phyloP scores from a whole-genome alignment of 92 coral and sea anemone genomes.

The Parazoanthus swiftii region DNA sequence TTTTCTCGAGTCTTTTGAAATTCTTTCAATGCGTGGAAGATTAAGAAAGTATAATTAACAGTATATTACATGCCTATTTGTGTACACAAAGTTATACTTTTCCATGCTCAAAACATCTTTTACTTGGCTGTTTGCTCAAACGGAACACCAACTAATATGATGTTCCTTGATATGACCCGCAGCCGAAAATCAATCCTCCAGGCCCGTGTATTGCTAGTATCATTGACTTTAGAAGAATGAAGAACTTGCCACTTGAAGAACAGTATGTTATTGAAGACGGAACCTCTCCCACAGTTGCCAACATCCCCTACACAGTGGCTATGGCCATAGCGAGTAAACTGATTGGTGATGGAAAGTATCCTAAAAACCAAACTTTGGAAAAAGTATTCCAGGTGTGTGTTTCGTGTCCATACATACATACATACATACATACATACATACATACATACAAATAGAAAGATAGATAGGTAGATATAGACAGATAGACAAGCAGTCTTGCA shows the following conservation, averaged over 20 bases:
- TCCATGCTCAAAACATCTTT: no score
- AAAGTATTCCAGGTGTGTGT: constrained; percentile 39
- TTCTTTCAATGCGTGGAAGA: no score
- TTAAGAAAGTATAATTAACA: no score
- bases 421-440: no score
- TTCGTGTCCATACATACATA: not conserved
- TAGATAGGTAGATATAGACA: no score
- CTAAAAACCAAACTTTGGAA: constrained; percentile 33
- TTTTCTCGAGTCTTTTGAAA: no score
- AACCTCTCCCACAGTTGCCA: constrained; percentile 48
- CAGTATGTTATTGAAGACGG: constrained; percentile 62
- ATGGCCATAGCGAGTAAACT: constrained; percentile 48
- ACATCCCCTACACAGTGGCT: constrained; percentile 40
- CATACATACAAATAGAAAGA: no score
- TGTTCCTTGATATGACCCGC: not conserved
- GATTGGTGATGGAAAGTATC: constrained; percentile 33
- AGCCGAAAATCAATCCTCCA: constrained; percentile 42
- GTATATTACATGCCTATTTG: no score
- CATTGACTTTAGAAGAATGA: constrained; percentile 52
- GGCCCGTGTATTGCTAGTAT: constrained; percentile 64
- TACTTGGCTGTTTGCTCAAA: no score
- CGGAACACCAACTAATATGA: not conserved
- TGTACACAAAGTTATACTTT: no score
- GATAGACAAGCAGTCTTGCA: no score
- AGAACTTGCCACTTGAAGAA: constrained; percentile 22